These are phyloP conservation scores for Volucella zonaria DNA, from an alignment of 2,888 invertebrate species.

Conservation along the genomic window DNA sequence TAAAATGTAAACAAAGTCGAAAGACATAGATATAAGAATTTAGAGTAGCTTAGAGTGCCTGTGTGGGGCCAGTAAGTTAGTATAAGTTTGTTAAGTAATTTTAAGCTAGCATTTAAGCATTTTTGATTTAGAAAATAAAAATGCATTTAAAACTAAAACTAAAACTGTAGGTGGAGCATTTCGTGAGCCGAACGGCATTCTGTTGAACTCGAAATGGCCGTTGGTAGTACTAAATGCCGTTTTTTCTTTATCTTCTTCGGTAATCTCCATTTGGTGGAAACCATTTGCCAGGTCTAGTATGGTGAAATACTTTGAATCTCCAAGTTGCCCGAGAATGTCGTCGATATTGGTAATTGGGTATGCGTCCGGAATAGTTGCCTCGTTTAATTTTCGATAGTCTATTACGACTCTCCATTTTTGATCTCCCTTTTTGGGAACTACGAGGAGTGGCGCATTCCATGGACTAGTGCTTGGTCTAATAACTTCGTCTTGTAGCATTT, in stretches of 20 bases:
- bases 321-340: constrained; percentile 8
- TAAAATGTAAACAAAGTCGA: no score
- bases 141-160: no score
- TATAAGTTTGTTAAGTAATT: no score
- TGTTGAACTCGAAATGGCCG: constrained; percentile 20
- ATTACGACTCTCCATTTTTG: constrained; percentile 31
- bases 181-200: constrained; percentile 30
- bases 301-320: constrained; percentile 22
- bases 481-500: constrained; percentile 9
- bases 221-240: constrained; percentile 20
- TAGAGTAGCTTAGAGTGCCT: no score
- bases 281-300: constrained; percentile 9
- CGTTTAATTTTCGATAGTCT: constrained; percentile 20
- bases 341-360: constrained; percentile 12
- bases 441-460: constrained; percentile 6
- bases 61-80: no score
- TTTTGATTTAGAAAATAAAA: no score
- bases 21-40: no score
- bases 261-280: constrained; percentile 23
- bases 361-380: constrained; percentile 13
- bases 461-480: constrained; percentile 26
- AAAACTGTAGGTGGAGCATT: constrained; percentile 16
- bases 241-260: constrained; percentile 17
- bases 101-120: no score
- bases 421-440: constrained; percentile 14